Percentiles rank a stretch among this genome's conserved stretches.
These are phyloP conservation scores for Tenodera sinensis DNA, from an alignment of 2,888 invertebrate species.

Conservation along the genomic window DNA sequence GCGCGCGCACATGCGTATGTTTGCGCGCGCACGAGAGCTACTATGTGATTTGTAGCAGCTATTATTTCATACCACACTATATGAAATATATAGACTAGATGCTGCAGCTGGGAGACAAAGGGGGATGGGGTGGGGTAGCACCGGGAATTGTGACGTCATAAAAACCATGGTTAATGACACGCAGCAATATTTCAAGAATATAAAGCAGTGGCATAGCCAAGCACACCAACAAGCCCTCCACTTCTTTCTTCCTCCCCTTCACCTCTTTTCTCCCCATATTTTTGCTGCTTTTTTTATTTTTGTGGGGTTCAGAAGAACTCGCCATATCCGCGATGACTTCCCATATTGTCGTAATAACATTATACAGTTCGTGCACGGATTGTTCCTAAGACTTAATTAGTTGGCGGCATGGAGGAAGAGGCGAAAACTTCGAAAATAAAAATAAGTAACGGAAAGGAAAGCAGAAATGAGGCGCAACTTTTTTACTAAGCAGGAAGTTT, in stretches of 20 bases:
- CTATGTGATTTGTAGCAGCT: slow-evolving; percentile 24
- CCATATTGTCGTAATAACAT: neutral
- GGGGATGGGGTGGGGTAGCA: neutral
- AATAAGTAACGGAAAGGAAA: neutral
- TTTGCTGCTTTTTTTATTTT: neutral
- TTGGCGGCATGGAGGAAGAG: neutral
- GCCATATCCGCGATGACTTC: neutral
- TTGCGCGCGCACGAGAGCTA: neutral
- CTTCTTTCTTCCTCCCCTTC: neutral
- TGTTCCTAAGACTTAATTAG: neutral
- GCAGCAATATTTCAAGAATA: neutral
- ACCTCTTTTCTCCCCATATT: neutral
- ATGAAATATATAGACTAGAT: neutral
- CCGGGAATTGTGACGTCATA: slow-evolving; percentile 17
- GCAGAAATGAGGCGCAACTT: neutral
- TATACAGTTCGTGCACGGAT: neutral
- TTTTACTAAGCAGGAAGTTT: neutral
- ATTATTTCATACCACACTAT: slow-evolving; percentile 20
- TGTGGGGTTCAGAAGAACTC: neutral
- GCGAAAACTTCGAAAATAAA: neutral
- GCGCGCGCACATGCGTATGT: neutral
- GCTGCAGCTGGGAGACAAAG: neutral
- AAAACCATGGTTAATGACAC: slow-evolving; percentile 13
- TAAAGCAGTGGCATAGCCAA: neutral
- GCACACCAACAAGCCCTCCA: neutral